A percentile compares a stretch with the other conserved stretches of the same genome.
These are phyloP conservation scores for Scalopus aquaticus DNA, from an alignment of 2,113 vertebrate species.

Conservation along the genomic window DNA sequence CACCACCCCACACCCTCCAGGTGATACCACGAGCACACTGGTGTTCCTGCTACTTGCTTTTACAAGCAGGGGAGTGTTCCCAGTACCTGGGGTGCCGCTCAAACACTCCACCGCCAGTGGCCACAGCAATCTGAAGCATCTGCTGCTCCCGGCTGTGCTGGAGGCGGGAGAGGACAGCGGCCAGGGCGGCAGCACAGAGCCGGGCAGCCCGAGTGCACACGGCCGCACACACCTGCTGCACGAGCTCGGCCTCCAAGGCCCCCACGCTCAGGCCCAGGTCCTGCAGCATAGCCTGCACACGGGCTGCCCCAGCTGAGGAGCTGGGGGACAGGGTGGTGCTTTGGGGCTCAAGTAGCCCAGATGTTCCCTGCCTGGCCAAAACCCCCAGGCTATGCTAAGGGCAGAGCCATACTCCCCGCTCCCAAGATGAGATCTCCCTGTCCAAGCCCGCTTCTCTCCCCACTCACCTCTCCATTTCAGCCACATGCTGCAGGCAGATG, in stretches of 20 bases:
- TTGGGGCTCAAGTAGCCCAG: neutral
- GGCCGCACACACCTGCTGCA: constrained; percentile 84
- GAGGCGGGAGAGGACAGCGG: constrained; percentile 86
- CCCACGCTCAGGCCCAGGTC: constrained; percentile 80
- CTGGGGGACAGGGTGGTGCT: neutral
- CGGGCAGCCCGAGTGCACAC: constrained; percentile 84
- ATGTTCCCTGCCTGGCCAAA: neutral
- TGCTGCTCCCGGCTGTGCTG: constrained; percentile 79
- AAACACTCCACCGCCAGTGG: constrained; percentile 86
- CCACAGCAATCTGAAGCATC: constrained; percentile 81
- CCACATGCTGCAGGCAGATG: constrained; percentile 85
- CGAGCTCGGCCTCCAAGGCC: constrained; percentile 76
- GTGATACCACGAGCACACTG: neutral
- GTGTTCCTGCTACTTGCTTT: neutral
- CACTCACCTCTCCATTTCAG: constrained; percentile 88
- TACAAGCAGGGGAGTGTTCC: neutral
- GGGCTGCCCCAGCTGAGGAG: constrained; percentile 52
- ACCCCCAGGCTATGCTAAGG: accelerated
- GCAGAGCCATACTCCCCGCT: neutral
- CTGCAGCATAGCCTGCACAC: constrained; percentile 72
- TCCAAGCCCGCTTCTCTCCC: neutral
- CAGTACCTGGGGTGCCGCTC: constrained; percentile 84
- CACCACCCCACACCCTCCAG: neutral
- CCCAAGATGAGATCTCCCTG: neutral
- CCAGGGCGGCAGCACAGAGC: constrained; percentile 87